A percentile compares a stretch with the other conserved stretches of the same genome.
Evolutionary conservation across 2,113 vertebrate species (phyloP).

Genomic region (Petromus typicus): DNA sequence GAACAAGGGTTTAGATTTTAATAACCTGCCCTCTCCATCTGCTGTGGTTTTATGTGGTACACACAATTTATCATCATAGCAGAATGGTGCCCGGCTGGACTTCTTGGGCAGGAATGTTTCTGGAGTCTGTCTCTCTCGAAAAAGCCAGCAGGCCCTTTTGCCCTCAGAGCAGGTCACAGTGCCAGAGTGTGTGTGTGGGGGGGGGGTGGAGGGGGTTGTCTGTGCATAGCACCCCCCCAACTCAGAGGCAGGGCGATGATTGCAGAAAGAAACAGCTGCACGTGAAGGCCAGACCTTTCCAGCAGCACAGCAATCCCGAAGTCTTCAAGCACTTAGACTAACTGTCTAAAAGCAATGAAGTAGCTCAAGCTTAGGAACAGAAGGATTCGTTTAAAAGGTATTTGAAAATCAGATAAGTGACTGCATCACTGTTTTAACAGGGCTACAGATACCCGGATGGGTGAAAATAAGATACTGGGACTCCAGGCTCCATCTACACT

Average conservation of each 20-base stretch:
- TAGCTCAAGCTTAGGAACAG: neutral
- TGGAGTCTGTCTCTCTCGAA: neutral
- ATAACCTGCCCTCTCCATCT: conserved; percentile 61
- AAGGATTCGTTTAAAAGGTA: neutral
- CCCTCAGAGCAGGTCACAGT: neutral
- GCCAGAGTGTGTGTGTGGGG: neutral
- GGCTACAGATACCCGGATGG: neutral
- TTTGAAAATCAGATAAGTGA: neutral
- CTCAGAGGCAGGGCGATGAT: too few species aligned
- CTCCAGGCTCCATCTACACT: neutral
- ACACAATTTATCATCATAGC: conserved; percentile 64
- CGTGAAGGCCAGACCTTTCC: neutral
- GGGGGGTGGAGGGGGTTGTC: too few species aligned
- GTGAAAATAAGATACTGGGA: neutral
- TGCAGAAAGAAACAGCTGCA: neutral
- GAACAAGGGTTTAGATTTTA: conserved; percentile 57
- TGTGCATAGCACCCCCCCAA: too few species aligned
- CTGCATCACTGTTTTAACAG: neutral
- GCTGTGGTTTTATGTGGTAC: neutral
- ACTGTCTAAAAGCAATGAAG: neutral
- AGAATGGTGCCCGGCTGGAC: neutral
- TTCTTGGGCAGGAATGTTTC: conserved; percentile 35
- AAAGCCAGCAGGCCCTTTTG: neutral
- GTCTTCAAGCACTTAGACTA: neutral
- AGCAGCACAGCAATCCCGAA: neutral